Conservation (phyloP, 2,113 vertebrate genomes). For the Ameiurus melas region DNA sequence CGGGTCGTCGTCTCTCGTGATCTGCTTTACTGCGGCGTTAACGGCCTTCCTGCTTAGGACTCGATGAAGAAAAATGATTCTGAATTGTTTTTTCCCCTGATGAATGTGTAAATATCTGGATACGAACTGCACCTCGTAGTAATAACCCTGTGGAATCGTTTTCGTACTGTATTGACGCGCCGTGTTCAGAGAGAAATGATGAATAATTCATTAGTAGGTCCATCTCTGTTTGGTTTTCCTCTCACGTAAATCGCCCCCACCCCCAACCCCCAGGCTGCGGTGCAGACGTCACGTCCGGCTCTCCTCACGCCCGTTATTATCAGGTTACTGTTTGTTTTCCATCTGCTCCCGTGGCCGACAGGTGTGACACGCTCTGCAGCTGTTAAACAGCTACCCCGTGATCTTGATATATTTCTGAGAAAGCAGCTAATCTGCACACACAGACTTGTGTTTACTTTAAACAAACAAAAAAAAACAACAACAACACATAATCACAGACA, state of each 20-base stretch:
- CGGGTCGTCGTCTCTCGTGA: not conserved
- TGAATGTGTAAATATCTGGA: not conserved
- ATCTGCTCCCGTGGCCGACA: not conserved
- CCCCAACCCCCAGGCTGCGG: not conserved
- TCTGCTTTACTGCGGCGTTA: not conserved
- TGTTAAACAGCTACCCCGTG: not conserved
- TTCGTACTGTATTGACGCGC: not conserved
- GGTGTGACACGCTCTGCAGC: not conserved
- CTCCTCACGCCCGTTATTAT: not conserved
- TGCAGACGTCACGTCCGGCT: not conserved
- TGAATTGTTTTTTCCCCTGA: no score
- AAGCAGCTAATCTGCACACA: not conserved
- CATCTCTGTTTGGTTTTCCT: conserved; percentile 26
- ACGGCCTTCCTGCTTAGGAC: not conserved
- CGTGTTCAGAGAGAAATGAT: not conserved
- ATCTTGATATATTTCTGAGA: not conserved
- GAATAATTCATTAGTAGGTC: not conserved
- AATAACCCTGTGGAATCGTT: not conserved
- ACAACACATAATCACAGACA: not conserved
- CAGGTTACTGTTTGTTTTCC: conserved; percentile 29
- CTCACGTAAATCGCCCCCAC: not conserved
- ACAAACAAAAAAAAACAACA: not conserved
- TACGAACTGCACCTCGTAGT: not conserved
- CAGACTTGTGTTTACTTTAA: not conserved
- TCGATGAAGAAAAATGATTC: no score